Percentiles rank a stretch among this genome's conserved stretches.
These are phyloP conservation scores for Muscidifurax raptorellus DNA, from an alignment of 1,140 invertebrate species.

Conservation along the genomic window DNA sequence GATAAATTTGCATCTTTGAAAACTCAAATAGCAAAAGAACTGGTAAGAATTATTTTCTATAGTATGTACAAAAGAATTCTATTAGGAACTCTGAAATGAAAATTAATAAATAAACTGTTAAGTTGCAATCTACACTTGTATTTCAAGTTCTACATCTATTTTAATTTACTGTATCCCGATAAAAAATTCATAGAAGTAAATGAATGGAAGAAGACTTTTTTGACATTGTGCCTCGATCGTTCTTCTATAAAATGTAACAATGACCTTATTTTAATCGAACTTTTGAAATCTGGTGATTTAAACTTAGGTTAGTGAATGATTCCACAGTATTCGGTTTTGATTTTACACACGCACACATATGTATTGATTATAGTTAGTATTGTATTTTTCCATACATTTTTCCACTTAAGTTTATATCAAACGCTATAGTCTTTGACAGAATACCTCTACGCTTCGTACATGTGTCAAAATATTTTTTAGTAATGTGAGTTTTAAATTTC, in stretches of 20 bases:
- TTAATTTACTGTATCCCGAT: not conserved
- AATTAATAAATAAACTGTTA: too few species aligned
- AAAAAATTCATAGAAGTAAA: not conserved
- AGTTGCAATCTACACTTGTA: not conserved
- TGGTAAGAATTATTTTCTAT: too few species aligned
- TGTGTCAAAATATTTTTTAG: too few species aligned
- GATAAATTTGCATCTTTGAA: too few species aligned
- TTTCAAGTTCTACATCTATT: not conserved
- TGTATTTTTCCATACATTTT: not conserved
- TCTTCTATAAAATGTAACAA: not conserved
- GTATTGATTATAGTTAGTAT: not conserved
- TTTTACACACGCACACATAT: not conserved
- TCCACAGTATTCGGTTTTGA: not conserved
- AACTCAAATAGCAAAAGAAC: too few species aligned
- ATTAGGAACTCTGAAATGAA: too few species aligned
- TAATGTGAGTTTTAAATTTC: not conserved
- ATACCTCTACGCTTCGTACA: too few species aligned
- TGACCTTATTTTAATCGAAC: not conserved
- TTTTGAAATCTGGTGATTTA: not conserved
- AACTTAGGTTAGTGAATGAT: not conserved
- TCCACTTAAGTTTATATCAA: too few species aligned
- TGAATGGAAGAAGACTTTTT: not conserved
- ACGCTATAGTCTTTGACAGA: too few species aligned
- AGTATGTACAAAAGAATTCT: too few species aligned
- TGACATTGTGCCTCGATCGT: not conserved